Percentiles rank a stretch among this genome's conserved stretches.
These are phyloP conservation scores for Pelochelys cantorii DNA, from an alignment of 2,797 vertebrate species.

Conservation along the genomic window DNA sequence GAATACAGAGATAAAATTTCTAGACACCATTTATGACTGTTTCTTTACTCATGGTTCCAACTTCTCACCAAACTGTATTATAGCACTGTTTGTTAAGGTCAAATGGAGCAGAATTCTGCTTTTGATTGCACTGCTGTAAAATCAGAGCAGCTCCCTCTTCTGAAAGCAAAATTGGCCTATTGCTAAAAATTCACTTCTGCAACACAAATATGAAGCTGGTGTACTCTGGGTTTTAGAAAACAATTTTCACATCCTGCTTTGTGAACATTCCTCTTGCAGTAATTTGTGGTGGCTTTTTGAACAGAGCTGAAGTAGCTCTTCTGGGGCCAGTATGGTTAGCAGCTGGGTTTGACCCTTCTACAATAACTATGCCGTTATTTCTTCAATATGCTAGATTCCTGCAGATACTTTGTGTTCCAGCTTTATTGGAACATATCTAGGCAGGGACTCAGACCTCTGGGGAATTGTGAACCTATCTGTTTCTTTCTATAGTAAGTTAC, in stretches of 20 bases:
- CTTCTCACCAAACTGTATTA: neutral
- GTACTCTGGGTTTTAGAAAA: accelerated
- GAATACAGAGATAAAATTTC: too few species aligned
- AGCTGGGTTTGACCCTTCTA: neutral
- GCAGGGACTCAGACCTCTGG: neutral
- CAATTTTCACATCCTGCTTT: neutral
- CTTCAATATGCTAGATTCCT: neutral
- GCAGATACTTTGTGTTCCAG: constrained; percentile 17
- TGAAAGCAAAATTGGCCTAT: accelerated
- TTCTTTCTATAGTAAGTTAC: constrained; percentile 65
- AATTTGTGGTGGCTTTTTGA: neutral
- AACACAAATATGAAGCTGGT: neutral
- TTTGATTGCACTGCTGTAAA: neutral
- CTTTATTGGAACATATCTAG: constrained; percentile 23
- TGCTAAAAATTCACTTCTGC: constrained; percentile 3
- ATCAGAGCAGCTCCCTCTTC: neutral
- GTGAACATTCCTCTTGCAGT: neutral
- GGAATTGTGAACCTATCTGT: neutral
- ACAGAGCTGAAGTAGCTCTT: neutral
- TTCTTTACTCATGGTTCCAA: too few species aligned
- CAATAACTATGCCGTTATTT: neutral
- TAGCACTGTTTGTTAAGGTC: neutral
- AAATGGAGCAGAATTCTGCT: neutral
- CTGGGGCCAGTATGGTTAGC: accelerated
- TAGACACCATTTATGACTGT: too few species aligned